Evolutionary conservation across 2,888 invertebrate species (phyloP), one percentile per base, ranked within the genome.

Genomic region (Acleris literana): DNA sequence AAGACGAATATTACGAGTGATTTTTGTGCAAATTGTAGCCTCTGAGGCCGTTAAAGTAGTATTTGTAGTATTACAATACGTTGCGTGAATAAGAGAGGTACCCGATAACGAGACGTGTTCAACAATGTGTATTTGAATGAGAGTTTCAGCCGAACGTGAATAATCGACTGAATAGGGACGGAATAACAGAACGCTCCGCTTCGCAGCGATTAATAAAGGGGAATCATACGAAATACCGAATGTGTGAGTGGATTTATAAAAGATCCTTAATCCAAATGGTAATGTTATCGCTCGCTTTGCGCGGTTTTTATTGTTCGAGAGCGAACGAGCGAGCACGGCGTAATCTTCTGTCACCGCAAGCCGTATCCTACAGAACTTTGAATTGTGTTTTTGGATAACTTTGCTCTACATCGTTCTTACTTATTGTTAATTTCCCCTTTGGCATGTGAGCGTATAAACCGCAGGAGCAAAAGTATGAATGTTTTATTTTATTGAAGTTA

Each of bases 381-480:
- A 56, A 61, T 65, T 56, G 52, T 62, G 62, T 62, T 62, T 66
- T 61, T 22, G 52, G 48, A 46, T 66, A 66, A 62, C 56, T 62
- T 62, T 44, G 56, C 33, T 52, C 52, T 61, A 62, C 61, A 62
- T 66, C 56, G 57, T 57, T 52, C 43, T 43, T 39, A 52, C 39
- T 61, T 56, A 56, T 61, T 61, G 46, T 66, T 46, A 44, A 44
- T 49, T 60, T 49, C 51, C 29, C 22, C 16, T 60, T 65, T 44
- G n/a, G 11, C 11, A 44, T 46, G 55, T 44, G 48, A 20, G 18
- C 13, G 9, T 20, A 44, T 20, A 43, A 49, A 44, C 59, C 53
- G 48, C 59, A n/a, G 48, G 17, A 33, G 48, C 9, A 48, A 7
- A 49, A 54, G 49, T 17, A 54, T 48, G 18, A 58, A 64, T 25